Conservation (phyloP, 2,888 invertebrate species). For the Drosophila engyochracea region DNA sequence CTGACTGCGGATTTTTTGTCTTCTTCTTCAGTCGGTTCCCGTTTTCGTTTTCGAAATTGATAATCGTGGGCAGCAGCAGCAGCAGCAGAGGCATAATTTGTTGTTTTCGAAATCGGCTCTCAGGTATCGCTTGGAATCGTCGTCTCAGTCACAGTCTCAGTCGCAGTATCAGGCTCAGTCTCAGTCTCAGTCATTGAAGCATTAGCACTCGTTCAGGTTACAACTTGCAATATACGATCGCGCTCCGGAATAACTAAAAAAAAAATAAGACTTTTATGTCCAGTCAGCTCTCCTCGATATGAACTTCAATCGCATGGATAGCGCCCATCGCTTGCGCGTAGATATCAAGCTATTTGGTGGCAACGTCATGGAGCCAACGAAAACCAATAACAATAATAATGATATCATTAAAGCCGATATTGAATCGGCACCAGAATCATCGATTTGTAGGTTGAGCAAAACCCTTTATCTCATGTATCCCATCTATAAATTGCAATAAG, state of each 20-base stretch:
- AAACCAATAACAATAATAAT: not conserved
- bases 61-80: slow-evolving; percentile 32
- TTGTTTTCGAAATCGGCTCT: slow-evolving; percentile 34
- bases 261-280: not conserved
- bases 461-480: not conserved
- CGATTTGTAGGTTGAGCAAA: slow-evolving; percentile 39
- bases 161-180: not conserved
- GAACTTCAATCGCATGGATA: slow-evolving; percentile 79
- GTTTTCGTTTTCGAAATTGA: slow-evolving; percentile 29
- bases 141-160: slow-evolving; percentile 19
- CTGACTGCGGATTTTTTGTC: slow-evolving; percentile 31
- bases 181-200: slow-evolving; percentile 50
- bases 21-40: slow-evolving; percentile 21
- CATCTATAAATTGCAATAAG: not conserved
- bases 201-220: slow-evolving; percentile 47
- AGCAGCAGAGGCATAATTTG: slow-evolving; percentile 28
- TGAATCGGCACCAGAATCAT: not conserved
- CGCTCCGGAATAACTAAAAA: not conserved
- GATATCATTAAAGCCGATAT: not conserved
- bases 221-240: slow-evolving; percentile 10
- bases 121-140: slow-evolving; percentile 11
- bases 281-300: slow-evolving; percentile 33
- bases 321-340: slow-evolving; percentile 60
- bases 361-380: slow-evolving; percentile 28
- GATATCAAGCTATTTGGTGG: slow-evolving; percentile 66